These are phyloP conservation scores for Drosophila fungiperda DNA, from an alignment of 2,888 invertebrate genomes.

Conservation along the genomic window DNA sequence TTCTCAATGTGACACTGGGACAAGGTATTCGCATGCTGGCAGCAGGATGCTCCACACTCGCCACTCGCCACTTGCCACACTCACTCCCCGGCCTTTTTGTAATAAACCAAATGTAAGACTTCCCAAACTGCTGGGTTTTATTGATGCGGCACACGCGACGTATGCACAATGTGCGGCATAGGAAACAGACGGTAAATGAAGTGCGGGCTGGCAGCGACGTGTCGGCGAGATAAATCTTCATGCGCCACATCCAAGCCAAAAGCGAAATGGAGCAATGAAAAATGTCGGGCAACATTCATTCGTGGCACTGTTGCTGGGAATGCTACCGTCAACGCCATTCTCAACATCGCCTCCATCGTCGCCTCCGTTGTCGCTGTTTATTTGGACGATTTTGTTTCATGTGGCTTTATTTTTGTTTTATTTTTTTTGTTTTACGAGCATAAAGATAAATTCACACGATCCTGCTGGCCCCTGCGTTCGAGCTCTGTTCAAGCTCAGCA, in stretches of 20 bases:
- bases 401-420: constrained; percentile 45
- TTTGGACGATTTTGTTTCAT: constrained; percentile 69
- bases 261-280: constrained; percentile 72
- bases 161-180: constrained; percentile 58
- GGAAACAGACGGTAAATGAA: constrained; percentile 35
- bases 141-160: constrained; percentile 66
- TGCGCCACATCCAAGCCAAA: constrained; percentile 46
- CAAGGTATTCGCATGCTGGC: constrained; percentile 47
- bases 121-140: constrained; percentile 66
- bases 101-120: constrained; percentile 74
- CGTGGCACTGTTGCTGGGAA: constrained; percentile 33
- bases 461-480: constrained; percentile 37
- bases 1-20: constrained; percentile 53
- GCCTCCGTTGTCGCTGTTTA: constrained; percentile 63
- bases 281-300: constrained; percentile 67
- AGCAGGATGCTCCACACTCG: background rate
- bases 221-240: constrained; percentile 69
- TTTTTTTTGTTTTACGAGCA: constrained; percentile 73
- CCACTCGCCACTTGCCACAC: constrained; percentile 1
- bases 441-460: constrained; percentile 76
- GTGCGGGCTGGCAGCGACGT: constrained; percentile 35
- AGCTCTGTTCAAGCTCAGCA: constrained; percentile 18
- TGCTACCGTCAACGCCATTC: constrained; percentile 48
- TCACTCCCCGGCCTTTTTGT: constrained; percentile 15
- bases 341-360: constrained; percentile 17